Percentiles rank a stretch among this genome's conserved stretches.
These are phyloP conservation scores for Epinephelus malabaricus DNA, from an alignment of 2,797 vertebrate genomes.

Conservation along the genomic window DNA sequence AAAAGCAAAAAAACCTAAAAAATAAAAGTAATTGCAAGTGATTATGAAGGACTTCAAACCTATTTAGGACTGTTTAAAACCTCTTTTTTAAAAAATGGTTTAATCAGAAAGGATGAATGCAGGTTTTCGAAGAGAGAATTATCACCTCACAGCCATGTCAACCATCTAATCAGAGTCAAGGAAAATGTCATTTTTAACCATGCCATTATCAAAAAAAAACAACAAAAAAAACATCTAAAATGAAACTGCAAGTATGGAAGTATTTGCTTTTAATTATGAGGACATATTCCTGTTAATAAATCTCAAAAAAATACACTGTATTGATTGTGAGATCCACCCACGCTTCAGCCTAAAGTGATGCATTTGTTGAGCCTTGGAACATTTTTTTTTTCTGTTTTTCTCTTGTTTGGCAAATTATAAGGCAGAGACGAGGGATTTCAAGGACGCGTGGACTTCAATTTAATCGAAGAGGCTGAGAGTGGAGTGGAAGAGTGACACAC, in stretches of 20 bases:
- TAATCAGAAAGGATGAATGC: conserved; percentile 2
- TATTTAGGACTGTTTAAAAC: neutral
- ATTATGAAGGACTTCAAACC: neutral
- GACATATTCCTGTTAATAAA: conserved; percentile 30
- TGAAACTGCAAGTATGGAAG: neutral
- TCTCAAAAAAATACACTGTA: conserved; percentile 5
- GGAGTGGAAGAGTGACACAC: conserved; percentile 88
- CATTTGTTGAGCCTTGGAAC: conserved; percentile 77
- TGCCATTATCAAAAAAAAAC: neutral
- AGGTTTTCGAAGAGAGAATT: neutral
- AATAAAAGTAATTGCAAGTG: neutral
- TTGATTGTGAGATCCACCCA: conserved; percentile 55
- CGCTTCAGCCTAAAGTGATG: conserved; percentile 61
- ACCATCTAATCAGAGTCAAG: conserved; percentile 1
- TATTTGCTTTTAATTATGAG: conserved; percentile 36
- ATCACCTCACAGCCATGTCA: conserved; percentile 9
- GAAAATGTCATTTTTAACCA: conserved; percentile 1
- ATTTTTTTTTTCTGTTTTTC: conserved; percentile 71
- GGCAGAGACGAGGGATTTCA: conserved; percentile 85
- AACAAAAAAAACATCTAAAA: conserved; percentile 17
- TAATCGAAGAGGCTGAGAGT: conserved; percentile 87
- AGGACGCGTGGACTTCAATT: conserved; percentile 86
- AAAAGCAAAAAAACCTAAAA: neutral
- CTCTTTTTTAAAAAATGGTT: neutral
- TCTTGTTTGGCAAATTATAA: conserved; percentile 85